Evolutionary conservation across 35 echinoderm and acorn worm species (phyloP).

Genomic region (Hemicentrotus pulcherrimus): DNA sequence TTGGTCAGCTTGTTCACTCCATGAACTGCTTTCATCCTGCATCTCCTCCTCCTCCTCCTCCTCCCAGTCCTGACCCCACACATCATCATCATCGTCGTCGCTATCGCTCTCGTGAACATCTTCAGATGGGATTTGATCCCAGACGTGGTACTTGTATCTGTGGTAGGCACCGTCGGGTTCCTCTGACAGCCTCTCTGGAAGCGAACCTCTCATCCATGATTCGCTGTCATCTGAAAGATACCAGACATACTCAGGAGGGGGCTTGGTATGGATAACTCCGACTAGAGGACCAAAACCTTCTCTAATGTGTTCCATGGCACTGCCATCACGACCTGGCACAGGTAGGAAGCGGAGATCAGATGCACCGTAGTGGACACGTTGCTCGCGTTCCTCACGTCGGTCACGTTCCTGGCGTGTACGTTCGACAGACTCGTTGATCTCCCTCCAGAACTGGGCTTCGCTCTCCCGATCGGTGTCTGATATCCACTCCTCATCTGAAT

Average conservation of each 20-base stretch:
- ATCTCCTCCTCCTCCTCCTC: not conserved
- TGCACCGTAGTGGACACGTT: not conserved
- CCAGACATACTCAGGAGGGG: slow-evolving; percentile 43
- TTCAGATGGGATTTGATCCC: not conserved
- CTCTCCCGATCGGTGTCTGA: not conserved
- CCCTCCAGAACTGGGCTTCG: not conserved
- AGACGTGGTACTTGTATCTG: not conserved
- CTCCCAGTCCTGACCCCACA: not conserved
- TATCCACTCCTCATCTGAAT: slow-evolving; percentile 33
- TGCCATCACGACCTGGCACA: not conserved
- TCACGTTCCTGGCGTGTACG: not conserved
- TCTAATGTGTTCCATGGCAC: not conserved
- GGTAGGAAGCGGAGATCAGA: not conserved
- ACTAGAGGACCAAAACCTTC: not conserved
- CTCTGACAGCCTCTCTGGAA: slow-evolving; percentile 33
- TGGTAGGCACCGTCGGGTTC: slow-evolving; percentile 7
- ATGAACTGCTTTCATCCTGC: not conserved
- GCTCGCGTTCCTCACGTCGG: not conserved
- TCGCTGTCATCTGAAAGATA: not conserved
- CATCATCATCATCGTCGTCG: not conserved
- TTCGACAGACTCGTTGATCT: not conserved
- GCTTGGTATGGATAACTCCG: slow-evolving; percentile 21
- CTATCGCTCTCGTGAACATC: not conserved
- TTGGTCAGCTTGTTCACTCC: slow-evolving; percentile 27
- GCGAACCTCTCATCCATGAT: slow-evolving; percentile 32